These are phyloP conservation scores for Girardinichthys multiradiatus DNA, from an alignment of 2,113 vertebrate species.

Conservation along the genomic window DNA sequence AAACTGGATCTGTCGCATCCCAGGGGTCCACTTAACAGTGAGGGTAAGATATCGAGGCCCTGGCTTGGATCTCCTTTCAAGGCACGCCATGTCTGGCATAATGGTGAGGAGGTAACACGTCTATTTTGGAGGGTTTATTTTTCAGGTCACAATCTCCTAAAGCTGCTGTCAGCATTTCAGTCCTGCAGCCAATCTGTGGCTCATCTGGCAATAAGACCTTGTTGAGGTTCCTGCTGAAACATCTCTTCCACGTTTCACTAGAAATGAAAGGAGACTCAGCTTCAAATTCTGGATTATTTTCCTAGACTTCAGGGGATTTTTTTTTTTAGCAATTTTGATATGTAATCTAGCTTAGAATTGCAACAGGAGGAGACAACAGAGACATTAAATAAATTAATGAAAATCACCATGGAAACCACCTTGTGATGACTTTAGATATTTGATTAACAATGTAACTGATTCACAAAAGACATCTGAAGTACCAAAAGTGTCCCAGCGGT, in stretches of 20 bases:
- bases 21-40: slow-evolving; percentile 38
- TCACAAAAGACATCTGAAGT: slow-evolving; percentile 5
- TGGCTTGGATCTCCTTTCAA: slow-evolving; percentile 50
- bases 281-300: not conserved
- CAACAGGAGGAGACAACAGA: slow-evolving; percentile 7
- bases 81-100: slow-evolving; percentile 17
- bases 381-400: slow-evolving; percentile 35
- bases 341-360: slow-evolving; percentile 8
- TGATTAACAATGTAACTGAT: slow-evolving; percentile 38
- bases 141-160: slow-evolving; percentile 71
- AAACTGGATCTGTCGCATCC: slow-evolving; percentile 38
- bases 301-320: not conserved
- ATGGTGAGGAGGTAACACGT: slow-evolving; percentile 56
- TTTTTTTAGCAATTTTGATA: not conserved
- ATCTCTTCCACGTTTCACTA: slow-evolving; percentile 7
- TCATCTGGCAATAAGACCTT: slow-evolving; percentile 53
- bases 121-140: slow-evolving; percentile 81
- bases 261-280: too few species aligned
- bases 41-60: slow-evolving; percentile 56
- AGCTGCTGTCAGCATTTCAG: slow-evolving; percentile 49
- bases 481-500: slow-evolving; percentile 9
- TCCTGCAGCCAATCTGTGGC: slow-evolving; percentile 37
- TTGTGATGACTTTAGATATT: slow-evolving; percentile 7
- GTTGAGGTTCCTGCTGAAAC: slow-evolving; percentile 47
- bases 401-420: slow-evolving; percentile 45